Conservation (phyloP, 2,113 vertebrate species). For the Setophaga kirtlandii region DNA sequence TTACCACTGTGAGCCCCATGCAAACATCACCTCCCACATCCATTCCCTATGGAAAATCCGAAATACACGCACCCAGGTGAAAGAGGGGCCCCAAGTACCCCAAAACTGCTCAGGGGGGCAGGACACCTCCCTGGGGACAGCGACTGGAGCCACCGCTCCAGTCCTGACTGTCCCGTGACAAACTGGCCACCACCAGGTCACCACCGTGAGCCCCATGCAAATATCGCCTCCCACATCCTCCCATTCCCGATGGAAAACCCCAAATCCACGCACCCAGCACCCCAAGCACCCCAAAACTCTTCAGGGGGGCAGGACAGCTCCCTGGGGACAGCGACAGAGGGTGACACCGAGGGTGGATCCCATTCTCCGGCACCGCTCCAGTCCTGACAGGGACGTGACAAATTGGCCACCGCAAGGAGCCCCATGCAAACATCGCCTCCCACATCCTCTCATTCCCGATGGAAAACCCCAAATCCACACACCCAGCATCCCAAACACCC, state of each 20-base stretch:
- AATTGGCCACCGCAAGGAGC: accelerated
- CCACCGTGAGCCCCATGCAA: background rate
- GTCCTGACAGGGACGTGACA: background rate
- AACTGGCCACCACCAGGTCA: accelerated
- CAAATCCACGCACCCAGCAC: accelerated
- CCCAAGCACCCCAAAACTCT: background rate
- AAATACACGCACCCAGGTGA: no score
- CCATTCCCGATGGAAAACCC: accelerated
- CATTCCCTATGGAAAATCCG: no score
- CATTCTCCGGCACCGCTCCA: accelerated
- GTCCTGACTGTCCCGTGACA: no score
- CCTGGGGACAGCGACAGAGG: accelerated
- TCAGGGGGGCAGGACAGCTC: accelerated
- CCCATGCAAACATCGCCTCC: accelerated
- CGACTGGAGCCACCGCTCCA: no score
- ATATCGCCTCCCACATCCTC: accelerated
- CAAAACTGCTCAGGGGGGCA: no score
- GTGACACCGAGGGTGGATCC: background rate
- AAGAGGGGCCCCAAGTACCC: no score
- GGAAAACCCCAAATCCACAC: accelerated
- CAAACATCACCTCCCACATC: no score
- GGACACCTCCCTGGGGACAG: no score
- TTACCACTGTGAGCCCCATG: no score
- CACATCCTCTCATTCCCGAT: accelerated
- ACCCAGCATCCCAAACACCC: accelerated